These are phyloP conservation scores for Drosophila niveifrons DNA, from an alignment of 2,888 invertebrate species.

Conservation along the genomic window DNA sequence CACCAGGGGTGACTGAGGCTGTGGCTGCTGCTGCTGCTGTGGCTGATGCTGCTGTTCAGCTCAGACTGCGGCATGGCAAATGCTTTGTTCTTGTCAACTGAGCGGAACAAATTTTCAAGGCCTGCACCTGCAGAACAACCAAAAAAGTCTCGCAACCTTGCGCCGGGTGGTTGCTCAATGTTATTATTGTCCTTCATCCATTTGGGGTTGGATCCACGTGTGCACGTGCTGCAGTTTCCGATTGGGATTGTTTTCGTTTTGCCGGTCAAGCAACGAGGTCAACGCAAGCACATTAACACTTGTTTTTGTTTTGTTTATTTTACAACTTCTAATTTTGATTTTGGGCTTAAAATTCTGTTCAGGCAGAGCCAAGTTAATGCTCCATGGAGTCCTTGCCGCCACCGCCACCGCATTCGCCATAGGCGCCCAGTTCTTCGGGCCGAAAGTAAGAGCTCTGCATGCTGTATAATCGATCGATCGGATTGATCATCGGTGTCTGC, in stretches of 20 bases:
- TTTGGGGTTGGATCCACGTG: conserved; percentile 50
- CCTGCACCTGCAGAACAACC: conserved; percentile 84
- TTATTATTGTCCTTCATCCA: not conserved
- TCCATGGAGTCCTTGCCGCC: conserved; percentile 77
- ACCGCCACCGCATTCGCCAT: conserved; percentile 75
- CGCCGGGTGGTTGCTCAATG: conserved; percentile 42
- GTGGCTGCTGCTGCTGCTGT: conserved; percentile 10
- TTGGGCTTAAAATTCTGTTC: conserved; percentile 68
- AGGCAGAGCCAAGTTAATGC: conserved; percentile 52
- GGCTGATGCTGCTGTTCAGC: not conserved
- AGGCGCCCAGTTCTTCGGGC: conserved; percentile 86
- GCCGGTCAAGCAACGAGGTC: conserved; percentile 4
- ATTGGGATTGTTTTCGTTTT: not conserved
- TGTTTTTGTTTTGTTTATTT: conserved; percentile 67
- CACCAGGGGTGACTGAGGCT: conserved; percentile 60
- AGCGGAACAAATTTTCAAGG: conserved; percentile 83
- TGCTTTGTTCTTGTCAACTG: conserved; percentile 84
- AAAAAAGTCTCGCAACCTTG: conserved; percentile 54
- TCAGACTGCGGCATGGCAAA: conserved; percentile 50
- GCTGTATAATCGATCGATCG: conserved; percentile 88
- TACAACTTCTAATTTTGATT: conserved; percentile 83
- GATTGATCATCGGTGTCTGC: conserved; percentile 86
- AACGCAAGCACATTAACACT: conserved; percentile 64
- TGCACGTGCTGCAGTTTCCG: conserved; percentile 33
- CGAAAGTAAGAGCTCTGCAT: conserved; percentile 89